Evolutionary conservation across 2,888 invertebrate genomes (phyloP), one percentile per base, ranked within the genome.

Genomic region (Neoscelio sp.): DNA sequence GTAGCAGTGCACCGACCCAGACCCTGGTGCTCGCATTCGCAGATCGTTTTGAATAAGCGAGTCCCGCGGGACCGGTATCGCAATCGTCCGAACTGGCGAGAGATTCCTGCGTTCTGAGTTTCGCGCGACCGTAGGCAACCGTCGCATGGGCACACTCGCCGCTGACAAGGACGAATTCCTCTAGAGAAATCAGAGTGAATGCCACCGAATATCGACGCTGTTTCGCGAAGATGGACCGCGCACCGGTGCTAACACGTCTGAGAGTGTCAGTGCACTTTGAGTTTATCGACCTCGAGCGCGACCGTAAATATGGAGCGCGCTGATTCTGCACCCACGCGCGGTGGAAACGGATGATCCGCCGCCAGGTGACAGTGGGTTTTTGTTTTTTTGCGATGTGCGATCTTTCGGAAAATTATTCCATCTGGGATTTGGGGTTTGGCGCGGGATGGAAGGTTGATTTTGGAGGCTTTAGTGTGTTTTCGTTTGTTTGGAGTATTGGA

Each of bases 1-100:
- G 67, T 62, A 54, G 65, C 71, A 56, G 75, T 79, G 75, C 75
- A 71, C 71, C 60, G 67, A 75, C 78, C 64, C 58, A 35, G 44
- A 26, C 73, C 23, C 50, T n/a, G n/a, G n/a, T n/a, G n/a, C n/a
- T n/a, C n/a, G n/a, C 56, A 20, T 38, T 40, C 60, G 44, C 50
- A 28, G 58, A 28, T 15, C 35, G 54, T 71, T 62, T 40, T 26
- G 15, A 65, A 65, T 38, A 35, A 26, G 15, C 23, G 12, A 23
- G 15, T 54, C 28, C 54, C 52, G 35, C 40, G 40, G 20, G 23
- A 62, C 35, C 23, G 13, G 12, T 15, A 10, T 44, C 8, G 40
- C 13, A 10, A 10, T 15, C 7, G n/a, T 5, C 23, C 7, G n/a
- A n/a, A n/a, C n/a, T n/a, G n/a, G n/a, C n/a, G n/a, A n/a, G n/a